A percentile compares a stretch with the other conserved stretches of the same genome.
These are phyloP conservation scores for Pandemis heparana DNA, from an alignment of 2,888 invertebrate genomes.

Conservation along the genomic window DNA sequence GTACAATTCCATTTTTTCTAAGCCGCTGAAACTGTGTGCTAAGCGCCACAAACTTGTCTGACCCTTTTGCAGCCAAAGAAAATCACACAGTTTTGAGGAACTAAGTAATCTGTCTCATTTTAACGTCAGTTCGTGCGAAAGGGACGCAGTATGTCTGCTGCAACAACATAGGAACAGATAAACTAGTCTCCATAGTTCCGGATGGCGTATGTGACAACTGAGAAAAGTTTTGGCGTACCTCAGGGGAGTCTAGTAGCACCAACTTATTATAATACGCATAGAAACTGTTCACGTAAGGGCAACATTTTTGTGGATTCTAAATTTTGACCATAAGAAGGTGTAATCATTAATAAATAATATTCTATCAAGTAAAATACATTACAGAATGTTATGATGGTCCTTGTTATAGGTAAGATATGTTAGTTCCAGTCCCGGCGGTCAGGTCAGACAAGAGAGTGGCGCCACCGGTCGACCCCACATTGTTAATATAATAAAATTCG, in stretches of 20 bases:
- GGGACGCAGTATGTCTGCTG: neutral
- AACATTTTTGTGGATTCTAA: too few species aligned
- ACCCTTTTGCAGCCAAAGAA: neutral
- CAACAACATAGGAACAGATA: neutral
- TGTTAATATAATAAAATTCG: constrained; percentile 66
- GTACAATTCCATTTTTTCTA: constrained; percentile 78
- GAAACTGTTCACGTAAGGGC: too few species aligned
- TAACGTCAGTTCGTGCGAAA: neutral
- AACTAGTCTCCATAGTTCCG: neutral
- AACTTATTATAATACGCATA: too few species aligned
- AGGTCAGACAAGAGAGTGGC: constrained; percentile 6
- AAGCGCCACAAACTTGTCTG: constrained; percentile 22
- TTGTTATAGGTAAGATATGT: neutral
- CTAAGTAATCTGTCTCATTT: neutral
- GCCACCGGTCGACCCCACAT: constrained; percentile 61
- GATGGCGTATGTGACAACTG: neutral
- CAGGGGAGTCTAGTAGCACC: neutral
- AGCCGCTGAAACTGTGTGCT: constrained; percentile 56
- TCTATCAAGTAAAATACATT: too few species aligned
- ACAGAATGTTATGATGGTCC: too few species aligned
- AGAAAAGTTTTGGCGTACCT: neutral
- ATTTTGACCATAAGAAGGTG: too few species aligned
- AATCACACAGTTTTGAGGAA: neutral
- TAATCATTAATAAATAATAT: too few species aligned
- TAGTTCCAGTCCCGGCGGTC: constrained; percentile 6